Base-by-base conservation (phyloP, 2,797 vertebrate genomes). In the Hephaestus fuliginosus region DNA sequence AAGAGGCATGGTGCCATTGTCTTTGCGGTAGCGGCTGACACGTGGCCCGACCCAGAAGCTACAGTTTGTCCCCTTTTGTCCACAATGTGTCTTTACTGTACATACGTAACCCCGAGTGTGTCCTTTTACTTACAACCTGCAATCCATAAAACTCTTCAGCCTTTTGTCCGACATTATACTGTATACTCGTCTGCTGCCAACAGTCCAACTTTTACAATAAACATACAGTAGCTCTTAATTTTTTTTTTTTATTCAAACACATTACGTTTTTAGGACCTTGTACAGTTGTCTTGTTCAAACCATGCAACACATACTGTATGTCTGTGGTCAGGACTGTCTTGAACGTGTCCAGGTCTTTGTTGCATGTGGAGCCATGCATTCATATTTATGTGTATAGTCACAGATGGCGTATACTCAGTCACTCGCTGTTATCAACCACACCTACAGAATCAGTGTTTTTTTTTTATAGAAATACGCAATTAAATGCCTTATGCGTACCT, bases 361-460 rank as follows among this genome's bases (percentile, higher is more conserved):
- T 85, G 89, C 88, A 88, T 74, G 83, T 88, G 73, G 39, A 9
- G 87, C 84, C 89, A 89, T 91, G 90, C 88, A 78, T 68, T 81
- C 53, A 51, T 81, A 63, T 84, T 79, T 30, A 55, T 30, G 81
- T 79, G 71, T 63, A 67, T 41, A 30, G 67, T 87, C 81, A 70
- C 64, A 82, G 70, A 70, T 49, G 62, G 57, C 44, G n/a, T 56
- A n/a, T 81, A 39, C 25, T 51, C 69, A 77, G 83, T 68, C 58
- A 51, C 65, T 76, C 3, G 14, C 61, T 61, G 41, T 33, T 46
- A 51, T 72, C 62, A 28, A 44, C 72, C 68, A 33, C n/a, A 18
- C 69, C 63, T 58, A 77, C 52, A 81, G 64, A 65, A 46, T 48
- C 1, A 52, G 30, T 63, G 17, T 33, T 33, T 33, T 33, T 55